Base-by-base conservation (phyloP, 2,888 invertebrate species). In the Caenorhabditis doughertyi region DNA sequence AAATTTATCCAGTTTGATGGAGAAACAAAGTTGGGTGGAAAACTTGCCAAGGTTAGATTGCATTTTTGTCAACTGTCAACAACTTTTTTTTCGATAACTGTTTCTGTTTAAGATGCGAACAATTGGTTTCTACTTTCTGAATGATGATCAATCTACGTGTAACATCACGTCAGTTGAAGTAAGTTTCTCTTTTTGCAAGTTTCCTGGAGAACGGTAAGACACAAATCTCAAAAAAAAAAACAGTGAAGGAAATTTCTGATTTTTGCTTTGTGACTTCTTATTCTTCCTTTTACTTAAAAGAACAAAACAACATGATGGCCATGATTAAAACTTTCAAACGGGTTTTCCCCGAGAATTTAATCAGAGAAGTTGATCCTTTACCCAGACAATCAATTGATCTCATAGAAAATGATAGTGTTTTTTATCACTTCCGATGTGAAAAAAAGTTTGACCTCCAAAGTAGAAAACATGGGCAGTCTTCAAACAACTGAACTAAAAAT, bases 1-100 rank as follows among this genome's bases (percentile, higher is more conserved):
- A 79, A 74, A 9, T 85, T 91, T 25, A 86, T 91, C 11, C 91
- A 91, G 60, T 91, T 91, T 68, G 91, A 91, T 60, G 91, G 91
- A 9, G 88, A 91, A 60, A 90, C 91, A 18, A 77, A 87, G 49
- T 70, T 88, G 32, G 88, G 88, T 13, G 87, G 88, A 11, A 88
- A 88, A 81, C 71, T 89, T 18, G 85, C 55, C 42, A 85, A 85
- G 82, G 87, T 87, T 29, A 13, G 56, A 13, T 49, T 9, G 5
- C 35, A 39, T 21, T 27, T 44, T 42, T n/a, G n/a, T n/a, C n/a
- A n/a, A 16, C 16, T 68, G 55, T 55, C 60, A 68, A 39, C 44
- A 68, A 32, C 42, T 68, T 29, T 47, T 47, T 60, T 49, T 51
- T 39, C 13, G 18, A 65, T 25, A 44, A 60, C n/a, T 44, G 44